A percentile compares a stretch with the other conserved stretches of the same genome.
Evolutionary conservation across 2,888 invertebrate genomes (phyloP).

Genomic region (Ferrisia virgata): DNA sequence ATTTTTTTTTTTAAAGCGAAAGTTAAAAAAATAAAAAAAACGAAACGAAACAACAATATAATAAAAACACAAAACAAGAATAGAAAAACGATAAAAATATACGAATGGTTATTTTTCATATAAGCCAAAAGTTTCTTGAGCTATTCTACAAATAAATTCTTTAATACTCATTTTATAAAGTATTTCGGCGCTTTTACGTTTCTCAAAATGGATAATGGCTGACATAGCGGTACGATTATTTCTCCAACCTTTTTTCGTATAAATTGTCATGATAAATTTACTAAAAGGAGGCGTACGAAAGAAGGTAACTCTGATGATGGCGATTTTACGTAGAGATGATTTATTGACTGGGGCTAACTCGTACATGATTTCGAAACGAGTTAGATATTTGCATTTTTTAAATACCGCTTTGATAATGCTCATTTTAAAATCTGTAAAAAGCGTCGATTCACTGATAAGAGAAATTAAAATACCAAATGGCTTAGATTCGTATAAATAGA

Average conservation of each 20-base stretch:
- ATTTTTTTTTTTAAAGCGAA: not conserved
- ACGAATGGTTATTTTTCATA: not conserved
- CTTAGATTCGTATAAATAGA: no score
- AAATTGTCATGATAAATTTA: slow-evolving; percentile 19
- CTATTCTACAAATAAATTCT: slow-evolving; percentile 20
- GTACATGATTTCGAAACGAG: slow-evolving; percentile 21
- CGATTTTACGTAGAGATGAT: not conserved
- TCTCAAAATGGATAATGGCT: not conserved
- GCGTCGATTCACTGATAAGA: no score
- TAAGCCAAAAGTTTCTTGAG: not conserved
- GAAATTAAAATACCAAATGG: no score
- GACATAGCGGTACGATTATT: not conserved
- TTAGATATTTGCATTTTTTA: not conserved
- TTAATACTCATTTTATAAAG: slow-evolving; percentile 7
- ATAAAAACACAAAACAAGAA: not conserved
- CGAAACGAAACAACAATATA: not conserved
- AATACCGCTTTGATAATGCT: slow-evolving; percentile 15
- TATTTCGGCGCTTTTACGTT: not conserved
- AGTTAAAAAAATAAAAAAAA: not conserved
- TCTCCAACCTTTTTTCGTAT: slow-evolving; percentile 19
- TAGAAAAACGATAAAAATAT: not conserved
- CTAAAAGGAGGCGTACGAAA: not conserved
- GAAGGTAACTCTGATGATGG: slow-evolving; percentile 10
- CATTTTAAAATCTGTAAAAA: slow-evolving; percentile 11
- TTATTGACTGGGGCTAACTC: not conserved